Evolutionary conservation across 2,888 invertebrate genomes (phyloP).

Genomic region (Acanthosepion lycidas): DNA sequence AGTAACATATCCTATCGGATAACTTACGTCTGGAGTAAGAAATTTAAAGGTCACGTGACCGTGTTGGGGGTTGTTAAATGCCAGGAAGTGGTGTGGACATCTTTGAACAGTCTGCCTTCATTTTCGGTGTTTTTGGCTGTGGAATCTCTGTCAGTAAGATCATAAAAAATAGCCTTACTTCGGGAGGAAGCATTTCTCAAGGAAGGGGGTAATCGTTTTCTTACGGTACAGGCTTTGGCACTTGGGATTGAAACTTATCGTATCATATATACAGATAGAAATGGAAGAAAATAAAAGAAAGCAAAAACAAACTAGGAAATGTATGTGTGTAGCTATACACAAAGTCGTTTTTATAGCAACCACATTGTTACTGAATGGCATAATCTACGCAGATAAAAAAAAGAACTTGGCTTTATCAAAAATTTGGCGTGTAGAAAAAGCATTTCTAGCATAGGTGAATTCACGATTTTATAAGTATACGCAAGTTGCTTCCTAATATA

Average conservation of each 20-base stretch:
- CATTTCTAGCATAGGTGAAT: too few relatives aligned
- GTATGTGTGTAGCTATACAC: too few relatives aligned
- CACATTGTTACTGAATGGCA: too few relatives aligned
- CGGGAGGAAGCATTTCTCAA: neutral
- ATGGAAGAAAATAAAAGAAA: too few relatives aligned
- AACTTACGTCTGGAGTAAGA: neutral
- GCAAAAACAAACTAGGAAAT: too few relatives aligned
- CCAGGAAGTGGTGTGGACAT: conserved; percentile 12
- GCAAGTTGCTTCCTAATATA: too few relatives aligned
- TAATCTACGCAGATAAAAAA: too few relatives aligned
- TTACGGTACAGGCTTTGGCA: neutral
- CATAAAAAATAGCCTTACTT: conserved; percentile 1
- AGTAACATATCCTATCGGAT: neutral
- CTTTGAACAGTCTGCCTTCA: conserved; percentile 13
- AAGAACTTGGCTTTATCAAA: too few relatives aligned
- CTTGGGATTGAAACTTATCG: neutral
- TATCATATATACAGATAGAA: neutral
- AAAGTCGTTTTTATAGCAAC: too few relatives aligned
- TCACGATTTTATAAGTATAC: too few relatives aligned
- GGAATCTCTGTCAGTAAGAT: neutral
- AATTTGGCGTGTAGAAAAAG: too few relatives aligned
- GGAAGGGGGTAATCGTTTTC: neutral
- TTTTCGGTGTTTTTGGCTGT: neutral
- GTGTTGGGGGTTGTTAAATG: neutral
- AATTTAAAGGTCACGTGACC: neutral